These are phyloP conservation scores for Mastigias papua DNA, from an alignment of 30 jellyfish, hydroid and myxozoan species.

Conservation along the genomic window DNA sequence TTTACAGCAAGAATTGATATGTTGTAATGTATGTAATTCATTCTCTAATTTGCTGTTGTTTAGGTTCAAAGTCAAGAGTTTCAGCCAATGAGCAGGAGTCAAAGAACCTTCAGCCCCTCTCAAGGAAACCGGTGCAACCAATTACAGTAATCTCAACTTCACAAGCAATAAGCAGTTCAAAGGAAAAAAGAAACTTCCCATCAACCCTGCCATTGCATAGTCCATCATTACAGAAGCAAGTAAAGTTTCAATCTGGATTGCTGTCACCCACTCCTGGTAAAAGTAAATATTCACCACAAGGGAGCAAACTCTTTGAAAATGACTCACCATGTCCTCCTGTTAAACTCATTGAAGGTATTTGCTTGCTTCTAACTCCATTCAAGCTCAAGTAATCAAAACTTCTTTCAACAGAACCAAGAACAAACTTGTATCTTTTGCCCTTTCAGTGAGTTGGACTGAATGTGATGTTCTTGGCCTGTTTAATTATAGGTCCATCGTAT, in stretches of 20 bases:
- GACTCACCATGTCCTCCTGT: slow-evolving; percentile 80
- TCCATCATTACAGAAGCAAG: slow-evolving; percentile 70
- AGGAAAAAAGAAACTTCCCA: slow-evolving; percentile 65
- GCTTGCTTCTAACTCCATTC: neutral
- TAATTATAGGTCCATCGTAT: too few relatives aligned
- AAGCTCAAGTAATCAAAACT: neutral
- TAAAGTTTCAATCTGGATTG: slow-evolving; percentile 41
- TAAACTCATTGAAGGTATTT: slow-evolving; percentile 53
- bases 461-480: too few relatives aligned
- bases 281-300: slow-evolving; percentile 38
- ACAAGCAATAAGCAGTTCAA: slow-evolving; percentile 33
- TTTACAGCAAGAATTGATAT: neutral
- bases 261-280: slow-evolving; percentile 69
- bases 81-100: slow-evolving; percentile 46
- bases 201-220: slow-evolving; percentile 42
- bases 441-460: too few relatives aligned
- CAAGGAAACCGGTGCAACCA: slow-evolving; percentile 55
- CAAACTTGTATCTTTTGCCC: too few relatives aligned
- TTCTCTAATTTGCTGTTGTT: neutral
- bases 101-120: slow-evolving; percentile 50
- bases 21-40: neutral
- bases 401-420: too few relatives aligned
- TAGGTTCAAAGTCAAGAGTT: slow-evolving; percentile 77
- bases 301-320: slow-evolving; percentile 52
- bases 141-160: slow-evolving; percentile 39